Conservation (phyloP, 2,797 vertebrate species). For the Philypnodon macrostomus region DNA sequence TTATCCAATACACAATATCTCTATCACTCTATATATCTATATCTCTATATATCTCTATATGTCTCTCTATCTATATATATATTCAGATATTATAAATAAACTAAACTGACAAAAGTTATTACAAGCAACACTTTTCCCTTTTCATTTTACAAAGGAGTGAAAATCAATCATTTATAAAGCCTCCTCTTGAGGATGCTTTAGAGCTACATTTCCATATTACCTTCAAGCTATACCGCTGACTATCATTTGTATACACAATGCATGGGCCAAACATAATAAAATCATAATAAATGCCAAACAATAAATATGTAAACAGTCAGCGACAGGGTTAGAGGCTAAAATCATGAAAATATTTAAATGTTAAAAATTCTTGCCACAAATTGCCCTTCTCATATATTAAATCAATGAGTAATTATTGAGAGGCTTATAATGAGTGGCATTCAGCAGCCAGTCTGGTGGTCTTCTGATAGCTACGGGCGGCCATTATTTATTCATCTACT, state of each 20-base stretch:
- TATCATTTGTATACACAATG: background rate
- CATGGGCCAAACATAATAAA: background rate
- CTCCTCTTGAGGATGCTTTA: too few species aligned
- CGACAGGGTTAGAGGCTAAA: constrained; percentile 10
- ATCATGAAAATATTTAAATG: constrained; percentile 18
- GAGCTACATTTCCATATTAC: too few species aligned
- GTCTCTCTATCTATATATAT: too few species aligned
- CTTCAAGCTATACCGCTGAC: background rate
- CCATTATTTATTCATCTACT: constrained; percentile 64
- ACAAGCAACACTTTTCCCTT: too few species aligned
- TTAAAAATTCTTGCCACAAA: constrained; percentile 25
- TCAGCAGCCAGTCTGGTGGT: constrained; percentile 47
- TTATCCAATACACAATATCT: too few species aligned
- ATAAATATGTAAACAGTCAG: constrained; percentile 6
- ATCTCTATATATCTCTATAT: too few species aligned
- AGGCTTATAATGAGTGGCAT: constrained; percentile 56
- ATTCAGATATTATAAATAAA: too few species aligned
- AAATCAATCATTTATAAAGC: background rate
- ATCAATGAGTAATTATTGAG: constrained; percentile 66
- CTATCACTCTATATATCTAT: too few species aligned
- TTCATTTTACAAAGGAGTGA: too few species aligned
- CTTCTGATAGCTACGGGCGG: constrained; percentile 58
- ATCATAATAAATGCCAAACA: background rate
- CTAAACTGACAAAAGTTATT: too few species aligned
- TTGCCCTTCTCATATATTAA: constrained; percentile 56